Conservation (phyloP, 2,797 vertebrate genomes). For the Synanceia verrucosa region DNA sequence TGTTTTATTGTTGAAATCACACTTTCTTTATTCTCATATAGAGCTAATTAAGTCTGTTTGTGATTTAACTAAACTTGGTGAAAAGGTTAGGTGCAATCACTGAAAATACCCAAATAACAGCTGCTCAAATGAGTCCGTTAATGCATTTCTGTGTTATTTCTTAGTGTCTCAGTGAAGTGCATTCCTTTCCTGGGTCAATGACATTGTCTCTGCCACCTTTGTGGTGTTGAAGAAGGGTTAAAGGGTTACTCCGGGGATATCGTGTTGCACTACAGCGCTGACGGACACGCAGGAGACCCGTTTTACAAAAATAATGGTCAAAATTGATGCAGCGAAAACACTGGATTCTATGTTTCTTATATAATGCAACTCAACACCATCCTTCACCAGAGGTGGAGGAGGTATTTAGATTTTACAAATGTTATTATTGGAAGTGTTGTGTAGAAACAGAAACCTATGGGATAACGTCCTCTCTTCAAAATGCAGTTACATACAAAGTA, state of each 20-base stretch:
- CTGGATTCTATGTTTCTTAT: not conserved
- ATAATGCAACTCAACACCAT: not conserved
- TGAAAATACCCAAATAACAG: not conserved
- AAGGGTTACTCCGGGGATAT: not conserved
- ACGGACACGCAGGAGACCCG: not conserved
- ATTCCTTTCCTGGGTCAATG: not conserved
- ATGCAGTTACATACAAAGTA: no score
- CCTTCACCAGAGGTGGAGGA: not conserved
- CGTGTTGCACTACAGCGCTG: not conserved
- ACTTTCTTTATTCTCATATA: not conserved
- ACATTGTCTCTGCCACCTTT: not conserved
- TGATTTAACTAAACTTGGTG: slow-evolving; percentile 4
- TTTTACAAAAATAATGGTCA: not conserved
- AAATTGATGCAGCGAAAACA: no score
- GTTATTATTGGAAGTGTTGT: no score
- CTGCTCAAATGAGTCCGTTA: not conserved
- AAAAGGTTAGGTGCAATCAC: not conserved
- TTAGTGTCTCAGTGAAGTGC: not conserved
- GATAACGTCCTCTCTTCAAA: no score
- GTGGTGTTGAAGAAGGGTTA: not conserved
- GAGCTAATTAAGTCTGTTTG: not conserved
- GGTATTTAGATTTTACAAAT: not conserved
- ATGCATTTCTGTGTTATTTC: no score
- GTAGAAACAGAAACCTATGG: no score
- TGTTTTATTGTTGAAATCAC: slow-evolving; percentile 40